A percentile compares a stretch with the other conserved stretches of the same genome.
These are phyloP conservation scores for Cyphomyrus plagiostoma DNA, from an alignment of 2,113 vertebrate species.

Conservation along the genomic window DNA sequence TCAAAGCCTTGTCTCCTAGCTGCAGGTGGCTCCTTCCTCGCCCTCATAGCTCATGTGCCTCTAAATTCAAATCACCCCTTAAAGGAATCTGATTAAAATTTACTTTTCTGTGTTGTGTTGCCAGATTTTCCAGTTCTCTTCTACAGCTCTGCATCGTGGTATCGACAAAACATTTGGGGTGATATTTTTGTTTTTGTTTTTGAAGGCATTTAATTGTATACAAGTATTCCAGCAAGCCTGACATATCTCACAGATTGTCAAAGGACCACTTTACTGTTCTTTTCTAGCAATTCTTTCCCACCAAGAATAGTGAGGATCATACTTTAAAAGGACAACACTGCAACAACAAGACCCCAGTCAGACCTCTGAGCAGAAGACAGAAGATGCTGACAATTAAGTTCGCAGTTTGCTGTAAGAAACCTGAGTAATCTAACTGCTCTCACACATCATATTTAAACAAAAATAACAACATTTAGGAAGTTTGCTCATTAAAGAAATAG, in stretches of 20 bases:
- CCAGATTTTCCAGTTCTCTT: constrained; percentile 15
- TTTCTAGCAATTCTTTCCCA: background rate
- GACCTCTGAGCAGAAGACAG: background rate
- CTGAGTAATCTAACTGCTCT: background rate
- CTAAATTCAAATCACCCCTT: constrained; percentile 5
- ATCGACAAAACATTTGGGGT: background rate
- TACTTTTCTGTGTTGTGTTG: constrained; percentile 2
- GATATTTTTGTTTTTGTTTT: background rate
- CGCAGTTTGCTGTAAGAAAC: background rate
- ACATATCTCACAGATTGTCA: background rate
- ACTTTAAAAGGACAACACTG: constrained; percentile 7
- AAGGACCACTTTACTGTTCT: background rate
- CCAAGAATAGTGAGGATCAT: background rate
- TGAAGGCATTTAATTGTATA: background rate
- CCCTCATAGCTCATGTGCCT: constrained; percentile 40
- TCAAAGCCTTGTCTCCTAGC: constrained; percentile 78
- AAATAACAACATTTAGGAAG: background rate
- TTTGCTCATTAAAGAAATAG: background rate
- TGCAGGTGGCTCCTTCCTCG: constrained; percentile 73
- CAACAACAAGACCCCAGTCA: constrained; percentile 5
- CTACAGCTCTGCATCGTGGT: background rate
- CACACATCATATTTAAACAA: background rate
- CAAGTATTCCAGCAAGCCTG: background rate
- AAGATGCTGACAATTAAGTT: background rate
- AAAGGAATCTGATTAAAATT: constrained; percentile 30